phyloP scores from a whole-genome alignment of 1,140 invertebrate genomes.

The Nasonia giraulti region DNA sequence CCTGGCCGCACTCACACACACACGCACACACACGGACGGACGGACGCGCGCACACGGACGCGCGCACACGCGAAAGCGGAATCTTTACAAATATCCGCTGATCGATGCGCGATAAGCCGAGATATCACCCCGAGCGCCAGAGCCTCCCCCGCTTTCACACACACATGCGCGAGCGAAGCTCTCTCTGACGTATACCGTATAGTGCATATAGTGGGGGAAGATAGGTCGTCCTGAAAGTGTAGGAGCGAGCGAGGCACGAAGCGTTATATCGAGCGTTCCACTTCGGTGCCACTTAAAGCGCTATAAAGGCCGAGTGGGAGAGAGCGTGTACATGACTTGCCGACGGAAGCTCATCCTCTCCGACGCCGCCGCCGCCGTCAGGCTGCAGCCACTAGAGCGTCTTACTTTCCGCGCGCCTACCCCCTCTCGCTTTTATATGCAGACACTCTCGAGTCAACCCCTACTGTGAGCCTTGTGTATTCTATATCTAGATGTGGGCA shows the following conservation, averaged over 20 bases:
- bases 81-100: conserved; percentile 46
- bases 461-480: background rate
- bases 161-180: background rate
- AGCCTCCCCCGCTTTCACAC: conserved; percentile 5
- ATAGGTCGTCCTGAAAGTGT: conserved; percentile 9
- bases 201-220: background rate
- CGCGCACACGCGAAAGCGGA: background rate
- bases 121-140: background rate
- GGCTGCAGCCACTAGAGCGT: conserved; percentile 8
- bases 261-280: conserved; percentile 60
- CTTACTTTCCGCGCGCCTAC: background rate
- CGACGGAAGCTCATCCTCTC: conserved; percentile 31
- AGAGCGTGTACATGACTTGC: conserved; percentile 28
- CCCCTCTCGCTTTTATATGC: background rate
- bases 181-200: background rate
- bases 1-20: background rate
- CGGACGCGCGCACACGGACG: no score
- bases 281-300: conserved; percentile 58
- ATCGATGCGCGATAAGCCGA: conserved; percentile 47
- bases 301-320: conserved; percentile 42
- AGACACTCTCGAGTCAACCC: background rate
- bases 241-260: conserved; percentile 34
- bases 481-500: background rate
- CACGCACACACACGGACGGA: no score
- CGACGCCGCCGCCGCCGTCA: background rate